A percentile compares a stretch with the other conserved stretches of the same genome.
These are phyloP conservation scores for Grallaria varia DNA, from an alignment of 2,113 vertebrate species.

Conservation along the genomic window DNA sequence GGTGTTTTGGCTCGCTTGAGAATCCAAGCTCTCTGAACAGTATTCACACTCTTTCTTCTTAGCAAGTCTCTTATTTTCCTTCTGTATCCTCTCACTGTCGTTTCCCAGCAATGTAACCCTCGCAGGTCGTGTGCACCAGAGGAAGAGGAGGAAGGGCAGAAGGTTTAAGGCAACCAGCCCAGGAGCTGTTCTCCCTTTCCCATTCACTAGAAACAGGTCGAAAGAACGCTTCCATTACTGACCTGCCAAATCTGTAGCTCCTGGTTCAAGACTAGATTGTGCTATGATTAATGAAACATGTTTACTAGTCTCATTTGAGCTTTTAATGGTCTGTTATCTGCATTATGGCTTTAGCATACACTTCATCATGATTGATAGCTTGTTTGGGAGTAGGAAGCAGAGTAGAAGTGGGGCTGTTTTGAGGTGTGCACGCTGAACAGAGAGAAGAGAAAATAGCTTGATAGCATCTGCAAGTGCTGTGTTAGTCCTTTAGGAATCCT, in stretches of 20 bases:
- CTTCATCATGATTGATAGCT: constrained; percentile 43
- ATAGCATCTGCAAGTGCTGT: not conserved
- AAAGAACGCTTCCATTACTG: not conserved
- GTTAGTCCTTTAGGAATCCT: not conserved
- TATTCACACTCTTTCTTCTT: not conserved
- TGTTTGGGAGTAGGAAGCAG: not conserved
- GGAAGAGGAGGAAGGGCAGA: not conserved
- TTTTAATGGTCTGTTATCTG: constrained; percentile 51
- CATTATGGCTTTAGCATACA: constrained; percentile 2
- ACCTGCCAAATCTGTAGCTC: not conserved
- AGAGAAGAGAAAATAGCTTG: not conserved
- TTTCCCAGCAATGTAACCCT: not conserved
- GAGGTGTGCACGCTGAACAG: not conserved
- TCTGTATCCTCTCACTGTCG: not conserved
- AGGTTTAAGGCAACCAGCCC: not conserved
- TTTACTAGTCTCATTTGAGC: constrained; percentile 56
- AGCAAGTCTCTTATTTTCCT: not conserved
- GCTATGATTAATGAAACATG: constrained; percentile 59
- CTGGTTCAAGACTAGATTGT: constrained; percentile 27
- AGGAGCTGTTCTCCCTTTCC: not conserved
- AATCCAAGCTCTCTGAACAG: not conserved
- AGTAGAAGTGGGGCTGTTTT: not conserved
- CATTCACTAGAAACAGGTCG: not conserved
- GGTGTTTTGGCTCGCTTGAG: not conserved
- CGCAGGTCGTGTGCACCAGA: not conserved